Evolutionary conservation across 2,888 invertebrate genomes (phyloP), one percentile per base, ranked within the genome.

Genomic region (Biston stratarius): DNA sequence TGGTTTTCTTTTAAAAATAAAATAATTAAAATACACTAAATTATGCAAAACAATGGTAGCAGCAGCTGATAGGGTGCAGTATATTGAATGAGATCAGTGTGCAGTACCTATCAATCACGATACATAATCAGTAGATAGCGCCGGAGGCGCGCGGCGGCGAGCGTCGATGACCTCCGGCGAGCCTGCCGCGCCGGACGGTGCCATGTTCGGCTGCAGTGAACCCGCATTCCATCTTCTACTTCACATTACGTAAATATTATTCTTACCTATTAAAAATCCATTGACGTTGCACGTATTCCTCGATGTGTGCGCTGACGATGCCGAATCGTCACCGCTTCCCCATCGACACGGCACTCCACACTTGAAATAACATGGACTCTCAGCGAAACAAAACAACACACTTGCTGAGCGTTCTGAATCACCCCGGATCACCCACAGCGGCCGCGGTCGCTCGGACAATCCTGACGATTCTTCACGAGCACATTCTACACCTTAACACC

Each of bases 241-340:
- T 74, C 64, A 62, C 69, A 72, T 73, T 69, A 70, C 57, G 64
- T 58, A 0, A 5, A 11, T 5, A 9, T 33, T 42, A 78, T 81
- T 33, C 77, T 81, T 86, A 90, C 91, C 90, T 91, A 82, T 72
- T 88, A 90, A 77, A 84, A 82, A 83, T 86, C 90, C 91, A 91
- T 91, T 75, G 84, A 83, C 73, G 74, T 74, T 64, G 59, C 68
- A 67, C 64, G 55, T 73, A 75, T 47, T 65, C 67, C 48, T 52
- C 36, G 52, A 63, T 56, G 49, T 34, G 48, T 47, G 48, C 61
- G 68, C 40, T 49, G 64, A 63, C 64, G 47, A 53, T 55, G 61
- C 51, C 51, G 52, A 44, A 49, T 61, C 47, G 34, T 74, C 63
- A 74, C 68, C 64, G 53, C 59, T 48, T 69, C 57, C 67, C 57